Base-by-base conservation (phyloP, 2,888 invertebrate species). In the Timema podura region DNA sequence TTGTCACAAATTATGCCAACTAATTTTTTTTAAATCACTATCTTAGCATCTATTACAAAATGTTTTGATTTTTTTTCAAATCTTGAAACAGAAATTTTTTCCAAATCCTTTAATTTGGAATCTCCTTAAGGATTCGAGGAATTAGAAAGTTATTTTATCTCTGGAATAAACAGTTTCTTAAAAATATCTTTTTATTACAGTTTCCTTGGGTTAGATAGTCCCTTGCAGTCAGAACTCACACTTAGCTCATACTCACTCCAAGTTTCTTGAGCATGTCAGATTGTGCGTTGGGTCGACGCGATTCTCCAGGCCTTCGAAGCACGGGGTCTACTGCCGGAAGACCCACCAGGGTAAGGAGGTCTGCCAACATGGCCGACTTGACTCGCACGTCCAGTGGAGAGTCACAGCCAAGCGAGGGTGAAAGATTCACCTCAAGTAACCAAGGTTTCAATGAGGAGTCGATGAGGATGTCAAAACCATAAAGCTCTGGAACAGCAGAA, bases 381-480 rank as follows among this genome's bases (percentile, higher is more conserved):
- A 98, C 88, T 77, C 96, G 90, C 61, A 95, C 90, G 82, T 98
- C 98, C 73, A 98, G 82, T 0, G 96, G 96, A 75, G 95, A 92
- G 81, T 98, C 97, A 80, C 96, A 95, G 75, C 92, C 93, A 76
- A 95, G 81, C 76, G 93, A 93, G 7, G 98, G 97, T 5, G 96
- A 96, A 30, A 98, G 83, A 80, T 98, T 98, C 45, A 97, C 95
- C 83, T 98, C 98, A 71, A 98, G 81, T 57, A 98, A 83, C 98
- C 98, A 98, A 0, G 98, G 97, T 79, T 96, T 96, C 76, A 97
- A 82, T 76, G 91, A 89, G 73, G 93, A 91, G 81, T 98, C 98
- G 69, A 98, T 88, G 65, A 98, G 83, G 76, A 98, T 94, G 81
- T 98, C 98, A 80, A 97, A 98, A 45, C 98, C 98, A 79, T 95